Evolutionary conservation across 2,113 vertebrate genomes (phyloP).

Genomic region (Antennarius striatus): DNA sequence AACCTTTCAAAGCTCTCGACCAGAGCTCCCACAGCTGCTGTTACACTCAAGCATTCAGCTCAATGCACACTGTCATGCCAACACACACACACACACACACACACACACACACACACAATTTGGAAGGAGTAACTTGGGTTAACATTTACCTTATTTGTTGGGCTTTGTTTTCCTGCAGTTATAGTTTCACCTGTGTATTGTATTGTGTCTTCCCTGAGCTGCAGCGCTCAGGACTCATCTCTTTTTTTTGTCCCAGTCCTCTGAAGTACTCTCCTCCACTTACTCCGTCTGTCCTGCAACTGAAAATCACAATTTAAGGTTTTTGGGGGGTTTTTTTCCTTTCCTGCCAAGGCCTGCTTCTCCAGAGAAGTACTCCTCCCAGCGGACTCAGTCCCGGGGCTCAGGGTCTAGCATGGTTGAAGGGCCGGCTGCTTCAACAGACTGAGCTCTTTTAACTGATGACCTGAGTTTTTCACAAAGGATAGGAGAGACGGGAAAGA

Average conservation of each 20-base stretch:
- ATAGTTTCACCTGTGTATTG: slow-evolving; percentile 53
- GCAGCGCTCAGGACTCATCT: slow-evolving; percentile 63
- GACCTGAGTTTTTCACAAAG: slow-evolving; percentile 75
- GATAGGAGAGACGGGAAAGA: slow-evolving; percentile 59
- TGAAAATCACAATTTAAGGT: slow-evolving; percentile 27
- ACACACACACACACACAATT: not conserved
- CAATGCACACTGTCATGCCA: not conserved
- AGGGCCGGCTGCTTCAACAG: slow-evolving; percentile 62
- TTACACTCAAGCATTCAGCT: slow-evolving; percentile 4
- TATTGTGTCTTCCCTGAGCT: slow-evolving; percentile 53
- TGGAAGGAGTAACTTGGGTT: not conserved
- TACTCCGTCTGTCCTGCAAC: slow-evolving; percentile 31
- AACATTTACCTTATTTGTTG: slow-evolving; percentile 62
- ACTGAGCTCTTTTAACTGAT: slow-evolving; percentile 72
- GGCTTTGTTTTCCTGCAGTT: slow-evolving; percentile 46
- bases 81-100: slow-evolving; percentile 3
- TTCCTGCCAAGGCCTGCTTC: slow-evolving; percentile 34
- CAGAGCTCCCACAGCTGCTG: slow-evolving; percentile 55
- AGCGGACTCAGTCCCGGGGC: slow-evolving; percentile 57
- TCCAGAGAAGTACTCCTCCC: slow-evolving; percentile 47
- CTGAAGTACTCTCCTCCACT: slow-evolving; percentile 24
- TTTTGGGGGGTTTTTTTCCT: not conserved
- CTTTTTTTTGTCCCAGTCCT: slow-evolving; percentile 51
- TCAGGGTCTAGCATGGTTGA: slow-evolving; percentile 70
- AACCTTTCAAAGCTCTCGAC: slow-evolving; percentile 48